Conservation (phyloP, 2,113 vertebrate species). For the Odocoileus hemionus region DNA sequence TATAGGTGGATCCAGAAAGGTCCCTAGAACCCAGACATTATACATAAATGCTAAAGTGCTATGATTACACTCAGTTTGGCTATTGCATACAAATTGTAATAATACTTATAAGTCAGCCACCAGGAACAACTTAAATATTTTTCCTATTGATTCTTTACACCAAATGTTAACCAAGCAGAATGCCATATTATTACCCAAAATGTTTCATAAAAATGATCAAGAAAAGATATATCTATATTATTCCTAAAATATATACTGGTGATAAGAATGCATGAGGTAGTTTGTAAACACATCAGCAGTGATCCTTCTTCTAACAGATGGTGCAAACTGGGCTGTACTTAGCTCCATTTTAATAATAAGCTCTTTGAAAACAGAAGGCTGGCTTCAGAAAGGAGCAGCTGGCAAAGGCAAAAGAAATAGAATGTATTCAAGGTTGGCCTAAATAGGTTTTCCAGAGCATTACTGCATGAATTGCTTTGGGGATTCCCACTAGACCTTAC, state of each 20-base stretch:
- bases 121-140: slow-evolving; percentile 16
- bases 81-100: neutral
- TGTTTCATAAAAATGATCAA: slow-evolving; percentile 33
- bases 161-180: slow-evolving; percentile 33
- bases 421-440: neutral
- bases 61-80: neutral
- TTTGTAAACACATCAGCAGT: slow-evolving; percentile 44
- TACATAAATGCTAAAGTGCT: neutral
- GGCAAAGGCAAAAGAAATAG: neutral
- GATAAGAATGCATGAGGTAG: neutral
- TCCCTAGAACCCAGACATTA: neutral
- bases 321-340: neutral
- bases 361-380: slow-evolving; percentile 15
- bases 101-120: neutral
- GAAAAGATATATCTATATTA: neutral
- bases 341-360: slow-evolving; percentile 39
- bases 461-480: neutral
- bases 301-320: slow-evolving; percentile 32
- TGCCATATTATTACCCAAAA: slow-evolving; percentile 32
- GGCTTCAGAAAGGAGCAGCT: neutral
- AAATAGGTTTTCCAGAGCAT: neutral
- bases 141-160: slow-evolving; percentile 15
- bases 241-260: neutral
- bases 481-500: neutral
- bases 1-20: neutral